phyloP scores from a whole-genome alignment of 2,888 invertebrate species.

The Drosophila yooni region DNA sequence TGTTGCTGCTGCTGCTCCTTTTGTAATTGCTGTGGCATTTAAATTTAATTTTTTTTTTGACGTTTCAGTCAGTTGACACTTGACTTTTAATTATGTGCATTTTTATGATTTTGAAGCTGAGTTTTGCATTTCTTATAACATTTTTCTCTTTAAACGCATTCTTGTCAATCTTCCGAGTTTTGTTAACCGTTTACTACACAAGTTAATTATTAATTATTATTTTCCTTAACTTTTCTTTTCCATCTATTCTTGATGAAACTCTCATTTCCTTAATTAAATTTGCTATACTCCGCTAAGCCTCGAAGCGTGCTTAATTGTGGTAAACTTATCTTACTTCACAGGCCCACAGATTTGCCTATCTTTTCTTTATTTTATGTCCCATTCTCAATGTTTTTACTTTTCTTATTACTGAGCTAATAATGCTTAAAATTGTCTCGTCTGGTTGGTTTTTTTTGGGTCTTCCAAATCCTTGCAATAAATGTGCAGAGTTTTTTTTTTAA shows the following conservation, averaged over 20 bases:
- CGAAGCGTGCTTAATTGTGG: background rate
- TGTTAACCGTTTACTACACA: background rate
- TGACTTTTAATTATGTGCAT: constrained; percentile 1
- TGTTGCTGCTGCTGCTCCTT: background rate
- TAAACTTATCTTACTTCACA: background rate
- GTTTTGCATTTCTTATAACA: background rate
- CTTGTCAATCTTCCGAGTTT: background rate
- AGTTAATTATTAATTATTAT: background rate
- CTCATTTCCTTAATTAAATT: background rate
- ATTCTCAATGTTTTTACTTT: background rate
- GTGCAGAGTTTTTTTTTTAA: too few relatives aligned
- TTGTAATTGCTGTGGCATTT: background rate
- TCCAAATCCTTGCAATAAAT: background rate
- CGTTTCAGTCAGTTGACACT: constrained; percentile 2
- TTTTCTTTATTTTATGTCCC: background rate
- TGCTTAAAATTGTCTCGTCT: background rate
- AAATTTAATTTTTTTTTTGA: constrained; percentile 14
- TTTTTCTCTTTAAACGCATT: background rate
- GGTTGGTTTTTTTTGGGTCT: background rate
- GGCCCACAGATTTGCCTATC: background rate
- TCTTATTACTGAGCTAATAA: too few relatives aligned
- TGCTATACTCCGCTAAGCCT: background rate
- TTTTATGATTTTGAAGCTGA: background rate
- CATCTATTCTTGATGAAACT: background rate
- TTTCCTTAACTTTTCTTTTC: too few relatives aligned